These are phyloP conservation scores for Phrixothrix hirtus DNA, from an alignment of 2,888 invertebrate genomes.

Conservation along the genomic window DNA sequence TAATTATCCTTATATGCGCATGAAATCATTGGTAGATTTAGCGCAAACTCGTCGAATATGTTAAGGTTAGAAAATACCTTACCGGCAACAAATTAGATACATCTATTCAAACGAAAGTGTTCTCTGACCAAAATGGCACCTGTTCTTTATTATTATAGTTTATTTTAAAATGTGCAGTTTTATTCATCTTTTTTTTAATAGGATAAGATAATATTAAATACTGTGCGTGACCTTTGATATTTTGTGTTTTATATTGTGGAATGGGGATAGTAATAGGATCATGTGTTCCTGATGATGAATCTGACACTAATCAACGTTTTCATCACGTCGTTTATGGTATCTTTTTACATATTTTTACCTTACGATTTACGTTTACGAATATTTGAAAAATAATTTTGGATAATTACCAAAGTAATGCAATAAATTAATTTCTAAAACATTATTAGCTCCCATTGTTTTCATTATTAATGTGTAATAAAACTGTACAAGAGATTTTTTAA, in stretches of 20 bases:
- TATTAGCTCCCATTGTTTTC: neutral
- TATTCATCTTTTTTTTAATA: neutral
- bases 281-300: conserved; percentile 70
- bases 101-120: neutral
- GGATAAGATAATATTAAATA: conserved; percentile 10
- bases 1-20: conserved; percentile 21
- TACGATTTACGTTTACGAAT: too few relatives aligned
- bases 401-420: too few relatives aligned
- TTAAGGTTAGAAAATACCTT: conserved; percentile 15
- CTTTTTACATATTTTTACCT: neutral
- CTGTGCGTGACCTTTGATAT: conserved; percentile 49
- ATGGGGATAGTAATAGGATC: conserved; percentile 77
- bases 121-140: neutral
- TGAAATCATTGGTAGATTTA: conserved; percentile 11
- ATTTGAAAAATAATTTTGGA: too few relatives aligned
- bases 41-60: conserved; percentile 19
- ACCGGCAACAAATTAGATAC: conserved; percentile 15
- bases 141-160: neutral
- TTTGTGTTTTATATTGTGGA: conserved; percentile 38
- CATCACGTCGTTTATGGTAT: conserved; percentile 58
- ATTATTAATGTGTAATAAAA: neutral
- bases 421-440: neutral
- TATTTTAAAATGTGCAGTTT: conserved; percentile 6
- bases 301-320: conserved; percentile 56
- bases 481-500: too few relatives aligned